phyloP scores from a whole-genome alignment of 2,888 invertebrate species.

The Callyntrura sp. region DNA sequence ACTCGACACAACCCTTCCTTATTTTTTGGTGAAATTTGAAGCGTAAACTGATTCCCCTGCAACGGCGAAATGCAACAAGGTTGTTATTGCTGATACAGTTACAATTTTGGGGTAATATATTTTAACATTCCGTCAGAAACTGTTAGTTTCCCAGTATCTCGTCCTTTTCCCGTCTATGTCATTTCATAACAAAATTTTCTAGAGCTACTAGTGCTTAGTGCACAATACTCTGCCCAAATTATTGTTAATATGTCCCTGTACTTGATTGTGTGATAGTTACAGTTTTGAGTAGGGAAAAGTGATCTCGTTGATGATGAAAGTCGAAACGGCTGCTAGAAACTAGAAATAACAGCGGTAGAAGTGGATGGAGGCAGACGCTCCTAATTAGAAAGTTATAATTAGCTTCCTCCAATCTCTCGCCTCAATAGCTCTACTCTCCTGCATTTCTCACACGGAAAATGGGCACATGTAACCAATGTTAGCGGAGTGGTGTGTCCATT shows the following conservation, averaged over 20 bases:
- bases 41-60: slow-evolving; percentile 72
- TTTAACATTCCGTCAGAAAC: slow-evolving; percentile 65
- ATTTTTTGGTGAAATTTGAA: slow-evolving; percentile 58
- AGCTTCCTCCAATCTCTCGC: slow-evolving; percentile 75
- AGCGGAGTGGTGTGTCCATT: background rate
- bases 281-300: slow-evolving; percentile 12
- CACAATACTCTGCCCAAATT: background rate
- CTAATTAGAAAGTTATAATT: slow-evolving; percentile 81
- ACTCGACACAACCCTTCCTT: slow-evolving; percentile 8
- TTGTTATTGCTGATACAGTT: slow-evolving; percentile 55
- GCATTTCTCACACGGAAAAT: slow-evolving; percentile 33
- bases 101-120: slow-evolving; percentile 32
- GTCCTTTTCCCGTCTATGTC: slow-evolving; percentile 8
- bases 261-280: slow-evolving; percentile 52
- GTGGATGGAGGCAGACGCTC: slow-evolving; percentile 48
- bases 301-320: slow-evolving; percentile 49
- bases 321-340: slow-evolving; percentile 14
- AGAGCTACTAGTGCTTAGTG: background rate
- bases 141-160: slow-evolving; percentile 28
- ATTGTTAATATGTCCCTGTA: background rate
- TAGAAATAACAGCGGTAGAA: slow-evolving; percentile 10
- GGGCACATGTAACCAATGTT: slow-evolving; percentile 27
- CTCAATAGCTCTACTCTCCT: slow-evolving; percentile 37
- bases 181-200: background rate
- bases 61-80: slow-evolving; percentile 64